Evolutionary conservation across 2,113 vertebrate genomes (phyloP).

Genomic region (Aythya baeri): DNA sequence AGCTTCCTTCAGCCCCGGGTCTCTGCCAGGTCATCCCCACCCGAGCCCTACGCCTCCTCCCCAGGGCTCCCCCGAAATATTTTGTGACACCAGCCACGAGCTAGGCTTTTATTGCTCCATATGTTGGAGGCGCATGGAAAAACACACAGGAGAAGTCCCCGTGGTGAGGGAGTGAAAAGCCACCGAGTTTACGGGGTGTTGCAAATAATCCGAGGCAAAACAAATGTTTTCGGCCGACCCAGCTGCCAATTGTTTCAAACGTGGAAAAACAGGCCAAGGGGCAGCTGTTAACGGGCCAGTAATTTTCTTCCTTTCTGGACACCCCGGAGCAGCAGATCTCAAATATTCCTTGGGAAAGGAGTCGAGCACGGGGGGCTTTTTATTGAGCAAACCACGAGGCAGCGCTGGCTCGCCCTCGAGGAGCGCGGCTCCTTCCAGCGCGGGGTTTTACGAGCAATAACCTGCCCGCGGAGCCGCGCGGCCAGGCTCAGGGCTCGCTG

Average conservation of each 20-base stretch:
- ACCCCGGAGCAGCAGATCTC: slow-evolving; percentile 35
- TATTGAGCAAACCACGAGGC: background rate
- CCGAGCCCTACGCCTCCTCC: background rate
- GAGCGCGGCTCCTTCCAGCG: background rate
- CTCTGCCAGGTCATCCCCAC: background rate
- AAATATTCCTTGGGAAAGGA: slow-evolving; percentile 38
- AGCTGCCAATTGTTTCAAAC: slow-evolving; percentile 17
- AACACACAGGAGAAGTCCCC: background rate
- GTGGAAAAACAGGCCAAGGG: slow-evolving; percentile 5
- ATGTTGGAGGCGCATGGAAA: slow-evolving; percentile 34
- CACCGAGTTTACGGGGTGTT: slow-evolving; percentile 56
- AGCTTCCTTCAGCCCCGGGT: slow-evolving; percentile 49
- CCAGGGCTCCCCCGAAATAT: background rate
- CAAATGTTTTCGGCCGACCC: slow-evolving; percentile 26
- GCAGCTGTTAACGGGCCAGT: slow-evolving; percentile 45
- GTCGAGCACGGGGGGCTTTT: background rate
- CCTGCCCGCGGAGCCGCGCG: background rate
- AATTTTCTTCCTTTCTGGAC: slow-evolving; percentile 51
- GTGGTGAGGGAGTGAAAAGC: background rate
- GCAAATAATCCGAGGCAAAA: slow-evolving; percentile 48
- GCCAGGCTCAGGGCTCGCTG: background rate
- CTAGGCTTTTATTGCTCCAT: background rate
- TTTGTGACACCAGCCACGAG: background rate
- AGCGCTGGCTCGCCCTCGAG: background rate
- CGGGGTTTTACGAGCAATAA: slow-evolving; percentile 57